A percentile compares a stretch with the other conserved stretches of the same genome.
These are phyloP conservation scores for Eugnorisma glareosa DNA, from an alignment of 2,888 invertebrate species.

Conservation along the genomic window DNA sequence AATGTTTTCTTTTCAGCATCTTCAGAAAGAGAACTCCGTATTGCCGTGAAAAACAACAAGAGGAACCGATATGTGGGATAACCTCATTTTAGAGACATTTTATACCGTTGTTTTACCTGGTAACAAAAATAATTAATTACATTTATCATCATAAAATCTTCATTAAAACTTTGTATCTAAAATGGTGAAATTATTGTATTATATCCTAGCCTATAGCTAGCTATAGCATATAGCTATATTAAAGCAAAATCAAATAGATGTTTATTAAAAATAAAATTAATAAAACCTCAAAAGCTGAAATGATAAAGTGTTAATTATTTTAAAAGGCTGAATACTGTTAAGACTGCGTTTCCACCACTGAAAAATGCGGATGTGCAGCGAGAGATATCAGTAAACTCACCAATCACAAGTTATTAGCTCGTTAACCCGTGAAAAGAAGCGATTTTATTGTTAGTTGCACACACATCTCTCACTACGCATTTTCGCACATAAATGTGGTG, in stretches of 20 bases:
- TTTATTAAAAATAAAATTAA: not conserved
- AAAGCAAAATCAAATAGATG: not conserved
- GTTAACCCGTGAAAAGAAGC: not conserved
- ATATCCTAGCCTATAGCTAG: no score
- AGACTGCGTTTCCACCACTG: not conserved
- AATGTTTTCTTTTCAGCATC: conserved; percentile 30
- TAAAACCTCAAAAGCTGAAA: not conserved
- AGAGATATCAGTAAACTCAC: not conserved
- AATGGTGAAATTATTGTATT: not conserved
- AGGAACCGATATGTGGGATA: not conserved
- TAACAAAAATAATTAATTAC: not conserved
- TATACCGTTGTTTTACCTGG: not conserved
- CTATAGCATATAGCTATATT: no score
- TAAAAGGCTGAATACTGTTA: not conserved
- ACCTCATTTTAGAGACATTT: conserved; percentile 10
- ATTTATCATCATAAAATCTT: not conserved
- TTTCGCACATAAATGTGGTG: no score
- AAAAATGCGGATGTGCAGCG: no score
- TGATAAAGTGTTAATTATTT: not conserved
- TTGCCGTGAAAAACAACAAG: not conserved
- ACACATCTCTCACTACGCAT: not conserved
- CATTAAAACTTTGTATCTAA: not conserved
- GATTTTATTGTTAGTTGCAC: not conserved
- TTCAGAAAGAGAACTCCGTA: not conserved
- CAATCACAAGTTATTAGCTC: not conserved